Conservation (phyloP, 2,113 vertebrate species). For the Xiphorhynchus elegans region DNA sequence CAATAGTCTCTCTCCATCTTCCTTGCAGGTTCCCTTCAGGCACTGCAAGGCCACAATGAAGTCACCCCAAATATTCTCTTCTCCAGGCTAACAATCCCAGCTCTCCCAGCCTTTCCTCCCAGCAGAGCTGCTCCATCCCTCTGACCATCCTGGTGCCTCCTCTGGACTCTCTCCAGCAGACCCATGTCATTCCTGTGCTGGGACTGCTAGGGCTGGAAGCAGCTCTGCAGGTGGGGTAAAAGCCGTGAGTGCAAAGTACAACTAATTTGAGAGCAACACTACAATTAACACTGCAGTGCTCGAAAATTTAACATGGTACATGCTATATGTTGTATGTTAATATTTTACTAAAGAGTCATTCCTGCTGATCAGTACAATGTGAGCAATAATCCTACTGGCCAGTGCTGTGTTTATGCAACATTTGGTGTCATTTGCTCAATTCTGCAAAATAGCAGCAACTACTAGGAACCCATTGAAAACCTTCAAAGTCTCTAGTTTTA, state of each 20-base stretch:
- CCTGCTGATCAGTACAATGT: neutral
- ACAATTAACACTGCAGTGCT: neutral
- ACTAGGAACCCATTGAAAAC: slow-evolving; percentile 7
- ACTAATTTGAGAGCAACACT: neutral
- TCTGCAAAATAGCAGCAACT: slow-evolving; percentile 37
- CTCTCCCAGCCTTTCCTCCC: neutral
- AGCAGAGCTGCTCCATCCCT: neutral
- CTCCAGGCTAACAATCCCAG: neutral
- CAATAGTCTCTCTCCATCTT: neutral
- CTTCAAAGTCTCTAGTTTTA: neutral
- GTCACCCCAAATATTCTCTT: neutral
- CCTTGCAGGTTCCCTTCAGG: neutral
- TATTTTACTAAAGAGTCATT: neutral
- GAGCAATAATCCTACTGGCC: neutral
- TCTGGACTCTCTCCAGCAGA: neutral
- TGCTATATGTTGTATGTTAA: slow-evolving; percentile 11
- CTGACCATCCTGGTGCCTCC: neutral
- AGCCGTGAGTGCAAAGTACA: neutral
- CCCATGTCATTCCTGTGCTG: neutral
- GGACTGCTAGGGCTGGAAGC: neutral
- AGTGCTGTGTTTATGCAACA: slow-evolving; percentile 31
- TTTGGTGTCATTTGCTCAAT: slow-evolving; percentile 19
- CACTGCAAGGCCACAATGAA: neutral
- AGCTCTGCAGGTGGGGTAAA: neutral
- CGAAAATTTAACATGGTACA: neutral